Evolutionary conservation across 2,888 invertebrate species (phyloP), one percentile per base, ranked within the genome.

Genomic region (Perizoma affinitatum): DNA sequence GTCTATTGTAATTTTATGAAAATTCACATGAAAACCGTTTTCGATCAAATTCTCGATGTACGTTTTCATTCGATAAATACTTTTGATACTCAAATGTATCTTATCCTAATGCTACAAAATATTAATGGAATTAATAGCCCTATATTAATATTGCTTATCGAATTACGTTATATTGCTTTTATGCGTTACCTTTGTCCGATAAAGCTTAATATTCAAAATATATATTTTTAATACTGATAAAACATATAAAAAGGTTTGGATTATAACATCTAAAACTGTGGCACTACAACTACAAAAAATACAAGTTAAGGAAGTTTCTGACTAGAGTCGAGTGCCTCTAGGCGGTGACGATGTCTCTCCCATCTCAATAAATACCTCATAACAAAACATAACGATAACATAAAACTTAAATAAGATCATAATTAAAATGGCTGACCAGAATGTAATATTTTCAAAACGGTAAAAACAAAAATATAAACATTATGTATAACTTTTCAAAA

Each of bases 91-190:
- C 80, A 80, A 74, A 87, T 89, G 89, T 89, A 90, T 90, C 88
- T 87, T 85, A 84, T 72, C 83, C 86, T 87, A 87, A 78, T 72
- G 75, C 88, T 88, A 88, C 83, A 70, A 82, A 75, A 84, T 77
- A 73, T 81, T 85, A 84, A 81, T 82, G 22, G 74, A 74, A 84
- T 83, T n/a, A 52, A 52, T 80, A 80, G 78, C 72, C 78, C 83
- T 90, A 90, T 74, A 66, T 61, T 87, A 88, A 74, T 92, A 91
- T 91, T 91, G 90, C 91, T 92, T 88, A 86, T 87, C 69, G 70
- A 79, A 83, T 91, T 87, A 87, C 86, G 73, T 86, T 70, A 87
- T 91, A 91, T 91, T 91, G 91, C 91, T 91, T 90, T 77, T 75
- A 83, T 84, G 86, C 89, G 88, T 86, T 78, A 86, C 84, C 86